Percentiles rank a stretch among this genome's conserved stretches.
phyloP scores from a whole-genome alignment of 2,888 invertebrate species.

The Mantis religiosa region DNA sequence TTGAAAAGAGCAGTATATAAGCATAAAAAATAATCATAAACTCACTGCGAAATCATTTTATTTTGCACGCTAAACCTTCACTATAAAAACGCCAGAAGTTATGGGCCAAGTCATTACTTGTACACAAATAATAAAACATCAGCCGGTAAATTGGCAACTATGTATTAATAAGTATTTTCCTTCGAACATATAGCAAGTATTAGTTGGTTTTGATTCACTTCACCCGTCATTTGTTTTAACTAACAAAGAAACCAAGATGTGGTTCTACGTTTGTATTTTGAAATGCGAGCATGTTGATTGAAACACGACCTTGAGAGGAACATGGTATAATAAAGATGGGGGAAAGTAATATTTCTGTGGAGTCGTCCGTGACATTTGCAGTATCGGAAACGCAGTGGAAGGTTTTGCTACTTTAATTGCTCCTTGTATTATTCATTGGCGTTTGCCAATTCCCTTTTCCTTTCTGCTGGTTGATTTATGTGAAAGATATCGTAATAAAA shows the following conservation, averaged over 20 bases:
- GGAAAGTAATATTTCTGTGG: background rate
- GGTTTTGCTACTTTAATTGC: background rate
- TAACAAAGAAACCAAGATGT: background rate
- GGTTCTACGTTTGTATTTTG: background rate
- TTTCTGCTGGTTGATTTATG: background rate
- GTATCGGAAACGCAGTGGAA: background rate
- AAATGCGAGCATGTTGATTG: background rate
- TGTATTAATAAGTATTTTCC: no score
- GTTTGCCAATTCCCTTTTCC: background rate
- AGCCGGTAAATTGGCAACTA: no score
- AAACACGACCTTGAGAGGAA: background rate
- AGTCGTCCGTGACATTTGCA: background rate
- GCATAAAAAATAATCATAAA: no score
- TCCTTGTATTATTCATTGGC: background rate
- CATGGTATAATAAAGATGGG: background rate
- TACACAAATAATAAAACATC: no score
- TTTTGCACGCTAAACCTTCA: no score
- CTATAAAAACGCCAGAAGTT: no score
- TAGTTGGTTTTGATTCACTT: no score
- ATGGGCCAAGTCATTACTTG: no score
- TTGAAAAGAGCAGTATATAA: no score
- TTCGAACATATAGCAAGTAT: no score
- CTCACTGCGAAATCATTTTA: no score
- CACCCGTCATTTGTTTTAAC: no score
- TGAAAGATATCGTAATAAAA: background rate